These are phyloP conservation scores for Drosophila diplacantha DNA, from an alignment of 2,888 invertebrate genomes.

Conservation along the genomic window DNA sequence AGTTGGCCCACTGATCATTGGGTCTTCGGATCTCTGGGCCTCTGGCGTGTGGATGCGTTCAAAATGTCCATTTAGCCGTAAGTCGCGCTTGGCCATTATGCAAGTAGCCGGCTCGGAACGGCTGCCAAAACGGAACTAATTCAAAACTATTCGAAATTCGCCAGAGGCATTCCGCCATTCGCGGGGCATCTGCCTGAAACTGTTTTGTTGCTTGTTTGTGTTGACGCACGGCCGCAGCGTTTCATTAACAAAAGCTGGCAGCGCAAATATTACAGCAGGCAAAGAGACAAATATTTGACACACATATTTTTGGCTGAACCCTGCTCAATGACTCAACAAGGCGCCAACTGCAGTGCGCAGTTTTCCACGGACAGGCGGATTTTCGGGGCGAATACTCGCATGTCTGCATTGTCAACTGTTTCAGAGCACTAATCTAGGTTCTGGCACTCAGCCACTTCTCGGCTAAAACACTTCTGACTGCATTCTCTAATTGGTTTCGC, in stretches of 20 bases:
- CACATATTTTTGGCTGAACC: constrained; percentile 34
- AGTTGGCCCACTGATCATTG: constrained; percentile 27
- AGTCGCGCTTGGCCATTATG: constrained; percentile 56
- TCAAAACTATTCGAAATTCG: constrained; percentile 30
- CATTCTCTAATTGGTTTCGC: constrained; percentile 23
- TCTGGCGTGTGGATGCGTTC: constrained; percentile 42
- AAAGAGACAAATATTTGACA: constrained; percentile 38
- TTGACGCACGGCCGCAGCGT: constrained; percentile 12
- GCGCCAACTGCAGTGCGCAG: constrained; percentile 22
- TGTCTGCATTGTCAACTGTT: background rate
- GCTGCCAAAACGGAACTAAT: constrained; percentile 61
- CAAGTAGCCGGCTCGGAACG: constrained; percentile 47
- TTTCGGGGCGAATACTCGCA: background rate
- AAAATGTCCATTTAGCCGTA: constrained; percentile 41
- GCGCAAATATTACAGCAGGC: constrained; percentile 34
- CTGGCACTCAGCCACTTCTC: constrained; percentile 3
- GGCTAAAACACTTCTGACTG: constrained; percentile 26
- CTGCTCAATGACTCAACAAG: constrained; percentile 41
- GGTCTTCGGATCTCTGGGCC: constrained; percentile 29
- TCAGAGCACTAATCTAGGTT: background rate
- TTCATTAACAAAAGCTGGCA: constrained; percentile 39
- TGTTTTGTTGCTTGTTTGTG: constrained; percentile 16
- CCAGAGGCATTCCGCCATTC: constrained; percentile 20
- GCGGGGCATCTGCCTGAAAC: constrained; percentile 18
- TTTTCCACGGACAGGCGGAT: constrained; percentile 15